Conservation (phyloP, 2,888 invertebrate species). For the Drosophila percnosoma region DNA sequence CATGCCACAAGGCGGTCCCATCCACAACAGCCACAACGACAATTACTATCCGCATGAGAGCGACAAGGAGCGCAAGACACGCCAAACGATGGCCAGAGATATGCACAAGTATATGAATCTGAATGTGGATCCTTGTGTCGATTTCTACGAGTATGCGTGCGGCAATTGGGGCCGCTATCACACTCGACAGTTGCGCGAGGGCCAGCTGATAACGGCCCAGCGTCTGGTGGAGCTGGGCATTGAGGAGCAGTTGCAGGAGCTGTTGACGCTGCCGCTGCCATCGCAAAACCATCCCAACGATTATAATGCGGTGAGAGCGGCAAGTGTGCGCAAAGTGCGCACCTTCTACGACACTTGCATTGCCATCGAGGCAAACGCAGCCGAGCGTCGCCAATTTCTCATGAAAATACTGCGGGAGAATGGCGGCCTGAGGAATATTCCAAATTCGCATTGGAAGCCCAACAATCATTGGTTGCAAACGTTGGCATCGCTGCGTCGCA, state of each 20-base stretch:
- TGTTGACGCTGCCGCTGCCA: slow-evolving; percentile 56
- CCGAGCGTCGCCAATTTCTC: slow-evolving; percentile 62
- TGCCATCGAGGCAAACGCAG: slow-evolving; percentile 51
- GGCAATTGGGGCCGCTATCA: slow-evolving; percentile 78
- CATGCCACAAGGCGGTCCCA: slow-evolving; percentile 8
- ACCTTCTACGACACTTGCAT: slow-evolving; percentile 78
- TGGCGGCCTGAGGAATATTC: slow-evolving; percentile 74
- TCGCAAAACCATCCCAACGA: slow-evolving; percentile 46
- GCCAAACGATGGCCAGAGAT: slow-evolving; percentile 49
- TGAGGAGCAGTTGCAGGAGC: slow-evolving; percentile 59
- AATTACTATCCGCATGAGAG: slow-evolving; percentile 21
- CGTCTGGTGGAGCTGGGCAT: slow-evolving; percentile 61
- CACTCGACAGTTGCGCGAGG: slow-evolving; percentile 44
- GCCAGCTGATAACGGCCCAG: slow-evolving; percentile 62
- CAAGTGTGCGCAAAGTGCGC: slow-evolving; percentile 68
- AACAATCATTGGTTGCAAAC: slow-evolving; percentile 77
- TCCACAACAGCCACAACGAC: slow-evolving; percentile 10
- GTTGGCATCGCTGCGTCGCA: slow-evolving; percentile 67
- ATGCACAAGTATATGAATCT: slow-evolving; percentile 74
- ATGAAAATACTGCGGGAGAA: slow-evolving; percentile 64
- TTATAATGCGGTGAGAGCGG: slow-evolving; percentile 20
- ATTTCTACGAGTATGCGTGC: slow-evolving; percentile 82
- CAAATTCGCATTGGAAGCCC: slow-evolving; percentile 72
- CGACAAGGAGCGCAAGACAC: slow-evolving; percentile 45
- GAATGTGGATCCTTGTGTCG: slow-evolving; percentile 75